These are phyloP conservation scores for Acinonyx jubatus DNA, from an alignment of 2,113 vertebrate species.

Conservation along the genomic window DNA sequence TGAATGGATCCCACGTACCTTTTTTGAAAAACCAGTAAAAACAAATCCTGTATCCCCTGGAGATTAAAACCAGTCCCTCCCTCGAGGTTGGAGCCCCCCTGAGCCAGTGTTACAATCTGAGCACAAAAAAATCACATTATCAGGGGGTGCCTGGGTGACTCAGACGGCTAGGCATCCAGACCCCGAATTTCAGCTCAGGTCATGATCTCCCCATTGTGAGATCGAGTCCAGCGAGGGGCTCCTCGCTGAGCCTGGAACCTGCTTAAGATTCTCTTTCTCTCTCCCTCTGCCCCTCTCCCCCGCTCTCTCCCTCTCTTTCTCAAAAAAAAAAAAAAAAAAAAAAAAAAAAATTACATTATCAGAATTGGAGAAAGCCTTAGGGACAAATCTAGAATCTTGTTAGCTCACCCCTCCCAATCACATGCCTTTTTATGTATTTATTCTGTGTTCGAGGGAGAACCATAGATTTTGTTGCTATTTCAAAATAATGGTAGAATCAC, in stretches of 20 bases:
- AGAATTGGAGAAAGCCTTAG: not conserved
- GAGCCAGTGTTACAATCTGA: too few relatives aligned
- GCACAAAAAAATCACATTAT: accelerated
- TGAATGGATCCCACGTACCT: accelerated
- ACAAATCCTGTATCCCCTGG: not conserved
- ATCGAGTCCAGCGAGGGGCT: too few relatives aligned
- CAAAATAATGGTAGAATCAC: not conserved
- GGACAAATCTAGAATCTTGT: not conserved
- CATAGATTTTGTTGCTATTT: accelerated
- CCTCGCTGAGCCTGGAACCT: too few relatives aligned
- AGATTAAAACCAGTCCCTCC: not conserved
- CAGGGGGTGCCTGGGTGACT: too few relatives aligned
- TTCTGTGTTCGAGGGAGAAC: not conserved
- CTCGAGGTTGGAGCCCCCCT: accelerated
- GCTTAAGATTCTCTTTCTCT: too few relatives aligned
- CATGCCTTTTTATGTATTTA: accelerated
- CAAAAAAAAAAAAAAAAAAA: too few relatives aligned
- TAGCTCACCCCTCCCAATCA: accelerated
- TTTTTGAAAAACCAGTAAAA: not conserved
- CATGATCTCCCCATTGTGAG: too few relatives aligned
- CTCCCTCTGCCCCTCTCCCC: too few relatives aligned
- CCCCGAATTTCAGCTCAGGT: too few relatives aligned
- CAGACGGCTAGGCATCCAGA: too few relatives aligned
- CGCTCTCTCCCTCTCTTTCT: too few relatives aligned
- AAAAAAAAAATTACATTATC: accelerated